Conservation (phyloP, 1,140 invertebrate genomes). For the Protaetia brevitarsis region DNA sequence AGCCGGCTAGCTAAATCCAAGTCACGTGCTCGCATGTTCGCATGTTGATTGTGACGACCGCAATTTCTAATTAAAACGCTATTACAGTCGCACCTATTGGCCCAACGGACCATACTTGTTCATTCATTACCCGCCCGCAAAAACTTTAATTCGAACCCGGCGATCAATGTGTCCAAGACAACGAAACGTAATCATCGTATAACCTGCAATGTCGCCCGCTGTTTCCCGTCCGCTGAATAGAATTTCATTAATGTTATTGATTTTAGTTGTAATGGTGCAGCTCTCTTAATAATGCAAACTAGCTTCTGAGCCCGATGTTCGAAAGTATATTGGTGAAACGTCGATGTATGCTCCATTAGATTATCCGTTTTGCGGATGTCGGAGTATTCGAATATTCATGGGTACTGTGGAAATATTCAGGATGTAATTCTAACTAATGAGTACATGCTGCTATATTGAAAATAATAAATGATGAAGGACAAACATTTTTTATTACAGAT, state of each 20-base stretch:
- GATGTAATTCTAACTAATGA: too few relatives aligned
- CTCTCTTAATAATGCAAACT: constrained; percentile 1
- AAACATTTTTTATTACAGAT: too few relatives aligned
- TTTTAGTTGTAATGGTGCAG: constrained; percentile 1
- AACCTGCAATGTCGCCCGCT: not conserved
- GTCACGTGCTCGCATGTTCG: constrained; percentile 6
- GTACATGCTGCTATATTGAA: too few relatives aligned
- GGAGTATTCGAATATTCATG: too few relatives aligned
- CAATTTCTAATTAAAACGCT: constrained; percentile 11
- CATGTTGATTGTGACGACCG: constrained; percentile 9
- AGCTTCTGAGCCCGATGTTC: not conserved
- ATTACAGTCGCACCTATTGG: constrained; percentile 1
- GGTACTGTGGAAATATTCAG: too few relatives aligned
- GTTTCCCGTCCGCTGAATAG: not conserved
- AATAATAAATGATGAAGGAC: too few relatives aligned
- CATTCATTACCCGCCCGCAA: constrained; percentile 7
- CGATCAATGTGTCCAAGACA: constrained; percentile 13
- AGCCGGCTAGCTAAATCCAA: not conserved
- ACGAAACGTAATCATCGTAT: constrained; percentile 15
- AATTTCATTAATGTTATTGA: constrained; percentile 12
- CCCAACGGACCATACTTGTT: constrained; percentile 8
- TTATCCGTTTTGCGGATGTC: too few relatives aligned
- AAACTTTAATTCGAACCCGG: constrained; percentile 9
- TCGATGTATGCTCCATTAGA: not conserved
- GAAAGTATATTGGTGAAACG: not conserved